Percentiles rank a stretch among this genome's conserved stretches.
Evolutionary conservation across 2,888 invertebrate genomes (phyloP).

Genomic region (Xestia sexstrigata): DNA sequence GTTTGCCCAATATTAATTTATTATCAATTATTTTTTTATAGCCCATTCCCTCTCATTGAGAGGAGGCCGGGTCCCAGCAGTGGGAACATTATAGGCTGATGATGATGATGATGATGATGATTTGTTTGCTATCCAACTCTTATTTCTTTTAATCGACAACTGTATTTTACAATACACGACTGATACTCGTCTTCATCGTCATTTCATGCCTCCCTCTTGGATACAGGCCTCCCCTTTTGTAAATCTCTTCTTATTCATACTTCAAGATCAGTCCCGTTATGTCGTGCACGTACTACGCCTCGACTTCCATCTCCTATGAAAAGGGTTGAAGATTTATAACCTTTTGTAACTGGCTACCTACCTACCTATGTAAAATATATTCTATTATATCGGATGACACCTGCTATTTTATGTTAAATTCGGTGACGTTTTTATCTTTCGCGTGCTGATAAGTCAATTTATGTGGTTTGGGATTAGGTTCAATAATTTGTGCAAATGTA

Average conservation of each 20-base stretch:
- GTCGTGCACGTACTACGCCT: slow-evolving; percentile 63
- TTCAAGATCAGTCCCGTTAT: slow-evolving; percentile 33
- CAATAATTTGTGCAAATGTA: slow-evolving; percentile 53
- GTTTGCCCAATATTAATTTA: too few relatives aligned
- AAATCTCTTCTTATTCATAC: slow-evolving; percentile 42
- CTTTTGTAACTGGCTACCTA: slow-evolving; percentile 65
- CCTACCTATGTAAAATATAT: slow-evolving; percentile 47
- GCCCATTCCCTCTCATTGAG: too few relatives aligned
- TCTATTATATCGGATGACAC: slow-evolving; percentile 69
- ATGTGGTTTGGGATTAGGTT: slow-evolving; percentile 57
- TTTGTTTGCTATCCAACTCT: too few relatives aligned
- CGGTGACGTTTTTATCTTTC: slow-evolving; percentile 68
- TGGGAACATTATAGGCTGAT: too few relatives aligned
- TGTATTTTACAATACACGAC: neutral
- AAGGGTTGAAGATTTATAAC: slow-evolving; percentile 75
- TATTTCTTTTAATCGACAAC: neutral
- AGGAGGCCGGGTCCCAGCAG: too few relatives aligned
- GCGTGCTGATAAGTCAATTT: slow-evolving; percentile 66
- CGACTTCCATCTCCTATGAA: slow-evolving; percentile 70
- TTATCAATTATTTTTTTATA: too few relatives aligned
- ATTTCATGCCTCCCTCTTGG: neutral
- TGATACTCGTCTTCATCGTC: too few relatives aligned
- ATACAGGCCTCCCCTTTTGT: neutral
- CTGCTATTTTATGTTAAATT: slow-evolving; percentile 71
- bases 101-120: too few relatives aligned